Evolutionary conservation across 2,797 vertebrate genomes (phyloP).

Genomic region (Enteromius trimaculatus): DNA sequence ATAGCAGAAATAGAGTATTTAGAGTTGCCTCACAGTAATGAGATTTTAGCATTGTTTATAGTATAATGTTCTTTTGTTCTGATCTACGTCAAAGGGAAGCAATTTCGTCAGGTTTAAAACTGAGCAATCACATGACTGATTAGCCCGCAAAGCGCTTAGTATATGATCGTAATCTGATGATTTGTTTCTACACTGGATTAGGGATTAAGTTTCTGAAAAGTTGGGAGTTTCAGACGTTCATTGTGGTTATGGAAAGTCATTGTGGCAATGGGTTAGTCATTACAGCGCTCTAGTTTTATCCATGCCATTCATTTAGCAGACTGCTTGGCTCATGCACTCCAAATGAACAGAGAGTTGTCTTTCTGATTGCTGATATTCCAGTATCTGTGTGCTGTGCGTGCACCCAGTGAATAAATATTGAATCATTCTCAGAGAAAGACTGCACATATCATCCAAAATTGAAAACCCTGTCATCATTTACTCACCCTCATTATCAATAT

Average conservation of each 20-base stretch:
- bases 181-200: slow-evolving; percentile 18
- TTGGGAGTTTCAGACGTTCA: background rate
- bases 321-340: background rate
- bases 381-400: background rate
- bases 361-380: background rate
- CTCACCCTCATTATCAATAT: background rate
- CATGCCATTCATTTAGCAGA: background rate
- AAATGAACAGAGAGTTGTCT: background rate
- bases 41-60: slow-evolving; percentile 23
- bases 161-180: slow-evolving; percentile 23
- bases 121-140: slow-evolving; percentile 40
- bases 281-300: background rate
- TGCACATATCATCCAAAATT: background rate
- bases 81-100: slow-evolving; percentile 1
- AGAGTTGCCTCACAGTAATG: background rate
- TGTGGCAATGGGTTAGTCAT: background rate
- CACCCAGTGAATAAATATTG: background rate
- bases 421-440: background rate
- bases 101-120: background rate
- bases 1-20: background rate
- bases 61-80: slow-evolving; percentile 10
- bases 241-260: background rate
- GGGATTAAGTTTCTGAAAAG: background rate
- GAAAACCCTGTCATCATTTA: background rate
- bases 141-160: slow-evolving; percentile 18